These are phyloP conservation scores for Lasiurus borealis DNA, from an alignment of 2,113 vertebrate species.

Conservation along the genomic window DNA sequence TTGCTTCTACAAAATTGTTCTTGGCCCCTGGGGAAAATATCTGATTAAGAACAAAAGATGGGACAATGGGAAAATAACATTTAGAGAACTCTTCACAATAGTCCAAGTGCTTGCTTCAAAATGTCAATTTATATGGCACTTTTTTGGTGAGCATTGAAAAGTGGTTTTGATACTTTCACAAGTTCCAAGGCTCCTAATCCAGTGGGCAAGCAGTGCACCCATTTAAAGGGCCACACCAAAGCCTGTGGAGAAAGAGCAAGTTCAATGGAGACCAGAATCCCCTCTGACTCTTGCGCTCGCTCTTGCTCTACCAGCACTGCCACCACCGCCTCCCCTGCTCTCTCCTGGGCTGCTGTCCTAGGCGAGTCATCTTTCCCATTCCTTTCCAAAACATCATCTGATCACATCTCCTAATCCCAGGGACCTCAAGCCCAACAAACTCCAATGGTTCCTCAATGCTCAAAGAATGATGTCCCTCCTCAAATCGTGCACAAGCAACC, in stretches of 20 bases:
- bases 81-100: neutral
- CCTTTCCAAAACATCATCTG: neutral
- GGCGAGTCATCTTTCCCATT: neutral
- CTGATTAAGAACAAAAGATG: neutral
- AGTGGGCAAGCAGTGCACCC: neutral
- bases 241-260: neutral
- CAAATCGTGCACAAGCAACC: neutral
- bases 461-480: neutral
- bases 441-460: neutral
- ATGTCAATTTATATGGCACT: neutral
- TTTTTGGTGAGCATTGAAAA: neutral
- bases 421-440: neutral
- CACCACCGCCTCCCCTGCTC: neutral
- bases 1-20: conserved; percentile 29
- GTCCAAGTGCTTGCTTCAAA: conserved; percentile 5
- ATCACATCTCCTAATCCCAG: neutral
- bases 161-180: neutral
- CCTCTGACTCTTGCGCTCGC: neutral
- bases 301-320: neutral
- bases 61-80: neutral
- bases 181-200: neutral
- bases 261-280: neutral
- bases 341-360: neutral
- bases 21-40: neutral
- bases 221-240: neutral